These are phyloP conservation scores for Archips xylosteana DNA, from an alignment of 2,888 invertebrate genomes.

Conservation along the genomic window DNA sequence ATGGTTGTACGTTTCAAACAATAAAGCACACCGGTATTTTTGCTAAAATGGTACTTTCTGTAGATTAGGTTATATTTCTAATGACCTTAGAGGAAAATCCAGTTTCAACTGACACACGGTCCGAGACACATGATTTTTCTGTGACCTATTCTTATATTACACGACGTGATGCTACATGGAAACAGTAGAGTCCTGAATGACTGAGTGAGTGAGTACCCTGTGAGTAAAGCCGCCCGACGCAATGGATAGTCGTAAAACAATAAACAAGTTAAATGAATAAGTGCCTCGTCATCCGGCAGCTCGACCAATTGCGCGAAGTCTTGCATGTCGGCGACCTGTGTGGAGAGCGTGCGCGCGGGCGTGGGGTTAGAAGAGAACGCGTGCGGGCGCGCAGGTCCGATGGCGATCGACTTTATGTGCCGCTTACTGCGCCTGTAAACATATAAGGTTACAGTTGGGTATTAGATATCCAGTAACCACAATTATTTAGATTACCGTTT, in stretches of 20 bases:
- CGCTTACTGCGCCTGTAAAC: conserved; percentile 50
- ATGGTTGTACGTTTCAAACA: too few relatives aligned
- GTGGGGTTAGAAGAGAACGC: conserved; percentile 41
- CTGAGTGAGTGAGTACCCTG: too few relatives aligned
- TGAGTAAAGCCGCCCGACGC: not conserved
- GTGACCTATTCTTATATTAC: not conserved
- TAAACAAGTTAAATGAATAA: conserved; percentile 36
- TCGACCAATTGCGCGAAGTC: conserved; percentile 68
- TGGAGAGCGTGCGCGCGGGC: conserved; percentile 32
- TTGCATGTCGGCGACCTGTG: conserved; percentile 55
- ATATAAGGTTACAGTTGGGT: not conserved
- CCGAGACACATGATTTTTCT: not conserved
- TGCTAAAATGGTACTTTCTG: too few relatives aligned
- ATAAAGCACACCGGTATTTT: too few relatives aligned
- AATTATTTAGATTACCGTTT: too few relatives aligned
- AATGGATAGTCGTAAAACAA: conserved; percentile 34
- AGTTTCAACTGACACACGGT: too few relatives aligned
- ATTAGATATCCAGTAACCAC: not conserved
- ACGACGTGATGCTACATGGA: not conserved
- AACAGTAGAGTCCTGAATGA: conserved; percentile 4
- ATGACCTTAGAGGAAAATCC: too few relatives aligned
- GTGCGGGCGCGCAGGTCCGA: conserved; percentile 63
- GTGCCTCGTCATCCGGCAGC: conserved; percentile 70
- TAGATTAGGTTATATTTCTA: too few relatives aligned
- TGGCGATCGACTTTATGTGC: conserved; percentile 59